A percentile compares a stretch with the other conserved stretches of the same genome.
phyloP scores from a whole-genome alignment of 2,888 invertebrate species.

The Eurytoma californica region DNA sequence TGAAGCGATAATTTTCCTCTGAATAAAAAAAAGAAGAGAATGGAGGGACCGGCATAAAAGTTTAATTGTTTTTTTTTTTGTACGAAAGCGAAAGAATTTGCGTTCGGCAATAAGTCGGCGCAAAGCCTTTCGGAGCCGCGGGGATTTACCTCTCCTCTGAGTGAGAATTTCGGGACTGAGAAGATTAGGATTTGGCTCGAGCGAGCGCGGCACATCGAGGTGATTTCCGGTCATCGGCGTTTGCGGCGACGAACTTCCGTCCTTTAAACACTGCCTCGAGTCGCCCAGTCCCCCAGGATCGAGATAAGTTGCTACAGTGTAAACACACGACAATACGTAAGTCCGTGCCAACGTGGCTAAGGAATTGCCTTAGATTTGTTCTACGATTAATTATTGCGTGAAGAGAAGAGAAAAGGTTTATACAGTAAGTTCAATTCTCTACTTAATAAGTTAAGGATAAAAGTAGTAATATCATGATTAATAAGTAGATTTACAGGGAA shows the following conservation, averaged over 20 bases:
- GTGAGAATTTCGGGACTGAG: slow-evolving; percentile 87
- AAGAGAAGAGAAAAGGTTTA: not conserved
- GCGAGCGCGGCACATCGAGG: slow-evolving; percentile 85
- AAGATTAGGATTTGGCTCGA: slow-evolving; percentile 85
- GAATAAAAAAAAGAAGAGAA: too few relatives aligned
- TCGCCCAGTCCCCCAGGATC: slow-evolving; percentile 78
- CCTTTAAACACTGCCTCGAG: slow-evolving; percentile 81
- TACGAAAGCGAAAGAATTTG: too few relatives aligned
- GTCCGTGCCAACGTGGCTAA: not conserved
- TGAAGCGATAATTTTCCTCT: too few relatives aligned
- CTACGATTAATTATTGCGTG: not conserved
- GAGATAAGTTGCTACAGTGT: slow-evolving; percentile 76
- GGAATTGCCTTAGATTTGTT: not conserved
- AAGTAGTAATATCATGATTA: not conserved
- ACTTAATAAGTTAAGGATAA: not conserved
- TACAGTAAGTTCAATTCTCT: slow-evolving; percentile 4
- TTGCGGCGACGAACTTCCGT: slow-evolving; percentile 78
- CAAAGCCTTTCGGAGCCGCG: slow-evolving; percentile 35
- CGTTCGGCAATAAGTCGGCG: slow-evolving; percentile 43
- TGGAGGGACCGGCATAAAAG: too few relatives aligned
- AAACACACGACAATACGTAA: slow-evolving; percentile 50
- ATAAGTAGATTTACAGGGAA: not conserved
- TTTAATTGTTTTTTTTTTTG: too few relatives aligned
- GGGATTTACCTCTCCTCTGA: slow-evolving; percentile 79
- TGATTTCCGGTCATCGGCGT: slow-evolving; percentile 82